Percentiles rank a stretch among this genome's conserved stretches.
Evolutionary conservation across 2,797 vertebrate genomes (phyloP).

Genomic region (Denticeps clupeoides): DNA sequence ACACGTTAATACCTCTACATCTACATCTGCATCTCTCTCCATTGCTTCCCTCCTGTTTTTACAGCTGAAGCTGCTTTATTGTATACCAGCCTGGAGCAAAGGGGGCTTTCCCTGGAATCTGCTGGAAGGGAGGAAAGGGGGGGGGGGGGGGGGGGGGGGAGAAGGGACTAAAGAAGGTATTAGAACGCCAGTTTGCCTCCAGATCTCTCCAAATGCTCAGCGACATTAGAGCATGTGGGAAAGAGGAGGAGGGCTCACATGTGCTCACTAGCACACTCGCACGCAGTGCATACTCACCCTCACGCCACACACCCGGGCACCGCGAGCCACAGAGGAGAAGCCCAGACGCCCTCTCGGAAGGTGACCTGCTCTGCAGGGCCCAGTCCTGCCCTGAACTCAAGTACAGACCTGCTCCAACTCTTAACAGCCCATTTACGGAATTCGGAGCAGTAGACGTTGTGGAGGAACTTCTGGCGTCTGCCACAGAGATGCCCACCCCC

Average conservation of each 20-base stretch:
- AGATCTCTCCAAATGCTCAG: neutral
- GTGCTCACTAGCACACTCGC: too few relatives aligned
- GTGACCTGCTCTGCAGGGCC: too few relatives aligned
- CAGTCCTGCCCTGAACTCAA: too few relatives aligned
- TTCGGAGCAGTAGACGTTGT: neutral
- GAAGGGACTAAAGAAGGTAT: neutral
- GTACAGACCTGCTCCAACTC: too few relatives aligned
- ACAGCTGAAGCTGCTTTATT: neutral
- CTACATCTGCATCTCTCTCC: neutral
- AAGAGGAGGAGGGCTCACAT: neutral
- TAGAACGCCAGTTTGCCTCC: neutral
- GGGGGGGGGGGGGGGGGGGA: neutral
- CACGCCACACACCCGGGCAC: neutral
- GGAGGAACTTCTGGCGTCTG: neutral
- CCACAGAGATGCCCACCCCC: neutral
- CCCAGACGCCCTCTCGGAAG: neutral
- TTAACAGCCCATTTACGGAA: too few relatives aligned
- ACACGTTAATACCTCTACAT: neutral
- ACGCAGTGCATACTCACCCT: too few relatives aligned
- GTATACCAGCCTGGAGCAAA: neutral
- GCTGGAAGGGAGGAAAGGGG: conserved; percentile 1
- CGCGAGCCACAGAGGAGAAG: neutral
- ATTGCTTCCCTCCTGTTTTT: neutral
- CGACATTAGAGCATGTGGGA: neutral
- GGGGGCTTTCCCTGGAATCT: neutral